Evolutionary conservation across 2,797 vertebrate species (phyloP), one percentile per base, ranked within the genome.

Genomic region (Danionella dracula): DNA sequence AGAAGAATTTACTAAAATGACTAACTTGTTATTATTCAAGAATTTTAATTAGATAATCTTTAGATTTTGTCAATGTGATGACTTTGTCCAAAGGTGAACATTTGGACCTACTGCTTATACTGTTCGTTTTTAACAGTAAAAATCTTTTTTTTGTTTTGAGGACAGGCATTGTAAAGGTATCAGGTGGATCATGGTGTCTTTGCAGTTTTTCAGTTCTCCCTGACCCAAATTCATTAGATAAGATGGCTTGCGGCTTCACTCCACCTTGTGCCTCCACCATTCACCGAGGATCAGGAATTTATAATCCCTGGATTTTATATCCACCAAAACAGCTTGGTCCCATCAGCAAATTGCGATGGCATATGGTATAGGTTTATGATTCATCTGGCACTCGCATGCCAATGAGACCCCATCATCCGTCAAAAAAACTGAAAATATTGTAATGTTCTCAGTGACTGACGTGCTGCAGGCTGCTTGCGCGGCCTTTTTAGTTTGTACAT

Each of bases 361-460:
- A 97, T 98, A 97, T 96, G 95, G 95, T 94, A 88, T 88, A 95
- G 94, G 93, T 98, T 99, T 96, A 97, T 89, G 92, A 94, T 92
- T 96, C 94, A 95, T 96, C 95, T 97, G 94, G 93, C 93, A 90
- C 88, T 87, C 77, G 86, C 90, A 92, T 89, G 89, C 91, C 91
- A 91, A 90, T 84, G 88, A 88, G 90, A 85, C 85, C 87, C 76
- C 85, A 83, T 92, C 92, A 93, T 92, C 88, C 85, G 84, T 89
- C 85, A 84, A 87, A 90, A 94, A 93, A 93, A 85, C 88, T 79
- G 65, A 87, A 90, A 92, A 90, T 86, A 86, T 82, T 77, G 68
- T 83, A 81, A 85, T 83, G 86, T 83, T 85, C n/a, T n/a, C 81
- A 84, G 82, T 65, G 74, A 80, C 81, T 86, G n/a, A n/a, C n/a